Evolutionary conservation across 2,797 vertebrate species (phyloP), one percentile per base, ranked within the genome.

Genomic region (Chaetophractus vellerosus): DNA sequence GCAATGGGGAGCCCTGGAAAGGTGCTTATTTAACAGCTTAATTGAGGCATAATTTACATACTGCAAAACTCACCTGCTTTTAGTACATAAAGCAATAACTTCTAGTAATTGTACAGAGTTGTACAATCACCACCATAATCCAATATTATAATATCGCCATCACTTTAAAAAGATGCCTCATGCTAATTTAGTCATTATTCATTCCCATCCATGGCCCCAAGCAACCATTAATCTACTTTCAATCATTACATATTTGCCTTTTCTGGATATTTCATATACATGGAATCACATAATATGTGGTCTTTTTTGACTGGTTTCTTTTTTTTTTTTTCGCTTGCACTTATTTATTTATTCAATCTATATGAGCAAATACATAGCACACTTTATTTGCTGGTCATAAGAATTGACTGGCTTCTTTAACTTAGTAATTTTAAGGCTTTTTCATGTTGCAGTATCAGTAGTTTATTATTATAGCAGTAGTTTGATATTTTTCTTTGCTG

Each of bases 41-140:
- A 76, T 24, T 79, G 63, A 85, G 18, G 48, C 61, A 84, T 86
- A 69, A 86, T 75, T 80, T 80, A 69, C 15, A 92, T 61, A 10
- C 0, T 10, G 76, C n/a, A 26, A 75, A 50, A 81, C 63, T 68
- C 33, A 18, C 19, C 33, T 78, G 18, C 31, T 57, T 75, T 57
- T 79, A 50, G 15, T 66, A 3, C 24, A 33, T 5, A 64, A 14
- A 75, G 16, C 21, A 41, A 74, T 61, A 11, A 52, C 18, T 69
- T 71, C 63, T 63, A 52, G 16, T 50, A 48, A 7, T 75, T 64
- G n/a, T 41, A 76, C 28, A 57, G 38, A 75, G 12, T 23, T 80
- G 1, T 48, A 8, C 55, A 24, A 41, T 76, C 15, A 52, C 64
- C 7, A 55, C n/a, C 19, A 57, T 1, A 52, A 33, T 50, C 10